Percentiles rank a stretch among this genome's conserved stretches.
phyloP scores from a whole-genome alignment of 1,140 invertebrate genomes.

The Anthonomus grandis region DNA sequence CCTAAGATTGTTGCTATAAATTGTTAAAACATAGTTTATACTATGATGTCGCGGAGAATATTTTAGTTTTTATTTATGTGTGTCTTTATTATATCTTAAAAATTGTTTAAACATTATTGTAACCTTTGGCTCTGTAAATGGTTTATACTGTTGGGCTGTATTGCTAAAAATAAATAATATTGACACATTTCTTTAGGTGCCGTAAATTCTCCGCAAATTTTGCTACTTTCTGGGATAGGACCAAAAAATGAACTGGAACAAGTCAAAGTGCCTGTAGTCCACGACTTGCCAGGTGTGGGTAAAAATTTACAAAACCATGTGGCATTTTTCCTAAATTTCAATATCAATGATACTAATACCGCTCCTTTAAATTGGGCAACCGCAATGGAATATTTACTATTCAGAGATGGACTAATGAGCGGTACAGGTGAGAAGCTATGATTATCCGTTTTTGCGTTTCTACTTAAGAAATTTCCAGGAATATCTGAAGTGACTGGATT shows the following conservation, averaged over 20 bases:
- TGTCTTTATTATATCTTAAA: too few relatives aligned
- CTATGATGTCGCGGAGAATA: too few relatives aligned
- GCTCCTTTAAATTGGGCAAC: conserved; percentile 82
- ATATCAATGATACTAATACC: conserved; percentile 78
- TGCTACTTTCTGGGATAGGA: conserved; percentile 79
- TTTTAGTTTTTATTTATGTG: too few relatives aligned
- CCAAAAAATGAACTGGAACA: conserved; percentile 66
- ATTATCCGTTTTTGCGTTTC: neutral
- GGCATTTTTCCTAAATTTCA: conserved; percentile 71
- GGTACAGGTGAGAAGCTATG: conserved; percentile 59
- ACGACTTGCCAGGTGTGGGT: conserved; percentile 79
- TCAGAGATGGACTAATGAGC: conserved; percentile 80
- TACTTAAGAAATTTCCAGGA: conserved; percentile 48
- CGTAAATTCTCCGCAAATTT: conserved; percentile 78
- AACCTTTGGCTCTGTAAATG: too few relatives aligned
- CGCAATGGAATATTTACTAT: conserved; percentile 80
- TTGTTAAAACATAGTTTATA: too few relatives aligned
- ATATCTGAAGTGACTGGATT: conserved; percentile 81
- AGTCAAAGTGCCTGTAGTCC: conserved; percentile 63
- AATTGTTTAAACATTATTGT: too few relatives aligned
- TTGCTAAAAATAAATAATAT: too few relatives aligned
- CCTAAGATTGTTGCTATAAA: too few relatives aligned
- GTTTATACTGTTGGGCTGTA: too few relatives aligned
- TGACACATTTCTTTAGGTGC: conserved; percentile 65
- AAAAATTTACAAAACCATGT: conserved; percentile 87